These are phyloP conservation scores for Ochotona curzoniae DNA, from an alignment of 2,113 vertebrate genomes.

Conservation along the genomic window DNA sequence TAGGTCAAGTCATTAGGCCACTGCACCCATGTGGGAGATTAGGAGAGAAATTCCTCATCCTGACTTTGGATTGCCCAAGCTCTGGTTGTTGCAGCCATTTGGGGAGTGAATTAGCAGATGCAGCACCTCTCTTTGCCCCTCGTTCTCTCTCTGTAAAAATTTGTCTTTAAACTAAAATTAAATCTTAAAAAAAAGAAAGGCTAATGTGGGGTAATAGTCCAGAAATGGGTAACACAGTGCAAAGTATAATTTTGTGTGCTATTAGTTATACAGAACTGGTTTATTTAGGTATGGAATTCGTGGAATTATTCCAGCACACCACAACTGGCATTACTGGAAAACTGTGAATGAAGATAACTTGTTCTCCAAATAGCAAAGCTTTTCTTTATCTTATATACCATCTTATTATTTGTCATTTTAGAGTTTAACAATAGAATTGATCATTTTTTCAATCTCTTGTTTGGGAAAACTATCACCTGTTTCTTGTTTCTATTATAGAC, in stretches of 20 bases:
- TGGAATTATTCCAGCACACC: not conserved
- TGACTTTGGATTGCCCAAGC: no score
- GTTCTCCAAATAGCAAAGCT: not conserved
- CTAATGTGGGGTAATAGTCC: not conserved
- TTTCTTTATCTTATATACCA: not conserved
- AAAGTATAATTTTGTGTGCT: not conserved
- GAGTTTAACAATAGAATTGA: not conserved
- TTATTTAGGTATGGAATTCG: not conserved
- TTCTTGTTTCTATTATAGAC: not conserved
- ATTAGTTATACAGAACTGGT: not conserved
- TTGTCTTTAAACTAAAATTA: no score
- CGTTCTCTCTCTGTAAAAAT: no score
- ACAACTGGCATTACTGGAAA: not conserved
- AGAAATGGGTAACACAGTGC: not conserved
- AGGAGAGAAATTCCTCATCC: no score
- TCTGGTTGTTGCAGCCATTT: no score
- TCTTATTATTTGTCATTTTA: not conserved
- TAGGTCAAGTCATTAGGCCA: no score
- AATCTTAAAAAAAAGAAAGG: not conserved
- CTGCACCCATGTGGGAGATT: no score
- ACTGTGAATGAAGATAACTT: not conserved
- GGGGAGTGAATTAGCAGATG: no score
- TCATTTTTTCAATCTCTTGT: not conserved
- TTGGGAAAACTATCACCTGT: not conserved
- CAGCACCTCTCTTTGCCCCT: no score